Base-by-base conservation (phyloP, 2,888 invertebrate species). In the Lutraria lutraria region DNA sequence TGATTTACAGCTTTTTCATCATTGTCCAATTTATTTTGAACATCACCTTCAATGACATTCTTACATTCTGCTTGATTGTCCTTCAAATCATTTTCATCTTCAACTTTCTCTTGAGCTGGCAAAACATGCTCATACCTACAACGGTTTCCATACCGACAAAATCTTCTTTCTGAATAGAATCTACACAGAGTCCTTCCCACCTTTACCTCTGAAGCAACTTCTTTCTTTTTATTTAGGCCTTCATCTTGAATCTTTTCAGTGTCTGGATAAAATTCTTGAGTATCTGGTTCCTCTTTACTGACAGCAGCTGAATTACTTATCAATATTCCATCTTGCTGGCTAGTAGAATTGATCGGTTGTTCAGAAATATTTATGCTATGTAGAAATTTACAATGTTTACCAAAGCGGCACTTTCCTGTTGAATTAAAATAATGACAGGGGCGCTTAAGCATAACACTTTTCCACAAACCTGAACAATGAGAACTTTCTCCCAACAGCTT, bases 401-500 rank as follows among this genome's bases (percentile, higher is more conserved):
- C 94, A 93, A 93, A 94, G 81, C 88, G 92, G 89, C 94, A 94
- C 92, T 92, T 92, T 89, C 91, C 91, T 91, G 91, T 92, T 81
- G 89, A 89, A 86, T 90, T 93, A 88, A 88, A 94, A 90, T 88
- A 93, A 72, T 92, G 89, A 91, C 94, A 94, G 90, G 90, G 88
- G 72, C 81, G 89, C 81, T 90, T 89, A 80, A 89, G 89, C 92
- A 92, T 92, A 92, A 83, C 92, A 92, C 92, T 52, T 10, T 52
- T 29, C 6, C 63, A 52, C 76, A 53, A n/a, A 34, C 8, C 53
- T 12, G 52, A 68, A 29, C 13, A 19, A 63, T 12, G 25, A 31
- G 68, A 72, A 53, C 81, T 54, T 25, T 72, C 88, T n/a, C 76
- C 76, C 34, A 34, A 81, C 88, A 88, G 85, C 85, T 84, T 84